These are phyloP conservation scores for Acanthornis magna DNA, from an alignment of 2,797 vertebrate species.

Conservation along the genomic window DNA sequence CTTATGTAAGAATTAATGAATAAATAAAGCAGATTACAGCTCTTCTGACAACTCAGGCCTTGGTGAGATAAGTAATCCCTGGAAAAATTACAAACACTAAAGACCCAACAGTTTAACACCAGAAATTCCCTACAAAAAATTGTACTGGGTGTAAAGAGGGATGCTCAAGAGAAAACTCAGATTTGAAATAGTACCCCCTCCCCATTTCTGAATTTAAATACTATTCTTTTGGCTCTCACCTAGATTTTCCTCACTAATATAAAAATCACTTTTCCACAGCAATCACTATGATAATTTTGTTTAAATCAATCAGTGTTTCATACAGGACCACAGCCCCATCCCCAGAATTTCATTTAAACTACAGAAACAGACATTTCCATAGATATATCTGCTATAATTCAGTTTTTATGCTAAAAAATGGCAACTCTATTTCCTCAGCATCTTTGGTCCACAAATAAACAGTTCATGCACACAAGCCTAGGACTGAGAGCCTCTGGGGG, in stretches of 20 bases:
- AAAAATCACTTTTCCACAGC: not conserved
- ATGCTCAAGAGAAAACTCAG: not conserved
- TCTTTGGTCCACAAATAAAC: not conserved
- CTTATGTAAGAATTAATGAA: not conserved
- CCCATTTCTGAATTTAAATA: not conserved
- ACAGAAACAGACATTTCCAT: not conserved
- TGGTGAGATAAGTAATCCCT: not conserved
- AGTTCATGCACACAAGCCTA: not conserved
- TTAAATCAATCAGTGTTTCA: not conserved
- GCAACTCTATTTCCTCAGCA: not conserved
- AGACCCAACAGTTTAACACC: not conserved
- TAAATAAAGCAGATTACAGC: not conserved
- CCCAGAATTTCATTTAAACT: not conserved
- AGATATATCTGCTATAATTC: not conserved
- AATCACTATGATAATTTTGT: not conserved
- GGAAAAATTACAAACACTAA: not conserved
- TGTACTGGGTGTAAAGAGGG: accelerated
- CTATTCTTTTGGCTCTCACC: not conserved
- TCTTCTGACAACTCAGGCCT: not conserved
- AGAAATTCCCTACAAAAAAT: not conserved
- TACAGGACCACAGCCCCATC: not conserved
- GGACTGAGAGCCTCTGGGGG: not conserved
- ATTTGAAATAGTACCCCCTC: not conserved
- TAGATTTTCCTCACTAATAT: not conserved
- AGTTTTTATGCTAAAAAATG: not conserved